Evolutionary conservation across 2,113 vertebrate species (phyloP).

Genomic region (Myotis brandtii): DNA sequence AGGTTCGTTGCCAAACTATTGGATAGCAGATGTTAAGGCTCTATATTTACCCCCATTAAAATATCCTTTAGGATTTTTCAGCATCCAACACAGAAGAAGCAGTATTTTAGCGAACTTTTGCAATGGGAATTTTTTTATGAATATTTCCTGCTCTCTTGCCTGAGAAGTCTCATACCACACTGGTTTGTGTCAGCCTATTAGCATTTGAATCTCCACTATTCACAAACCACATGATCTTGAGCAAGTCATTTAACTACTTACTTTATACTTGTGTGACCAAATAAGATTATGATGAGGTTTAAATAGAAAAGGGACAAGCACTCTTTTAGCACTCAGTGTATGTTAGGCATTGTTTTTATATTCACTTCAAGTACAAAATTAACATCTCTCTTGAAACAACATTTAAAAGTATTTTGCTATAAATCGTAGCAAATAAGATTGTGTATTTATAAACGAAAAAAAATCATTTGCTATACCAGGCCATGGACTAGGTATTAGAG

Average conservation of each 20-base stretch:
- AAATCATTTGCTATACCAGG: background rate
- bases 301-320: background rate
- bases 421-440: background rate
- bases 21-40: background rate
- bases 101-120: background rate
- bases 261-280: background rate
- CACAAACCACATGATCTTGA: background rate
- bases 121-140: background rate
- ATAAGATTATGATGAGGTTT: background rate
- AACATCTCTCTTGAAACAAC: background rate
- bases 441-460: too few relatives aligned
- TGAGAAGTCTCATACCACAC: background rate
- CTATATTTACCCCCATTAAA: background rate
- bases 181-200: background rate
- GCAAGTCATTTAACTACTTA: background rate
- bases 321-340: background rate
- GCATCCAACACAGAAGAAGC: background rate
- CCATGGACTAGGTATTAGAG: background rate
- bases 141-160: background rate
- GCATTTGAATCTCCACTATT: background rate
- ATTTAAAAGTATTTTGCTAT: background rate
- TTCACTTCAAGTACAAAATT: background rate
- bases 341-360: background rate
- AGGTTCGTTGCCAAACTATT: background rate
- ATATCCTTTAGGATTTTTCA: background rate